Evolutionary conservation across 2,113 vertebrate genomes (phyloP).

Genomic region (Embiotoca jacksoni): DNA sequence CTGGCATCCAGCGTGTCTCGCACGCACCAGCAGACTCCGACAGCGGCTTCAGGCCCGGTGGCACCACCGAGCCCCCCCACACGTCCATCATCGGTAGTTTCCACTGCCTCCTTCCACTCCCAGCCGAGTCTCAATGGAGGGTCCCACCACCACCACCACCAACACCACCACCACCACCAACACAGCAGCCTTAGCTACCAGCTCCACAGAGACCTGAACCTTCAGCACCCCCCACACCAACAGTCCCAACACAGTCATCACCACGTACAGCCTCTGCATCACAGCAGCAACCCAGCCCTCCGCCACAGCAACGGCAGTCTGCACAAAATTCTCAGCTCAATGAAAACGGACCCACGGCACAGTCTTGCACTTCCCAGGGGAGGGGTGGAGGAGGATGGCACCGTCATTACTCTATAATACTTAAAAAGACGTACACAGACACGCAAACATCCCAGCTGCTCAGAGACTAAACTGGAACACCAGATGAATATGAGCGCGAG

Average conservation of each 20-base stretch:
- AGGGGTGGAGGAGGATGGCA: conserved; percentile 96
- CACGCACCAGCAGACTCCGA: conserved; percentile 55
- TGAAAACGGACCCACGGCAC: conserved; percentile 94
- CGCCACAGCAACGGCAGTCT: conserved; percentile 92
- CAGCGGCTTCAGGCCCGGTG: conserved; percentile 4
- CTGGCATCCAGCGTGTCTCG: conserved; percentile 72
- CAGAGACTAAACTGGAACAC: conserved; percentile 78
- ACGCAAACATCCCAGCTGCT: conserved; percentile 57
- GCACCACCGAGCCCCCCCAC: conserved; percentile 78
- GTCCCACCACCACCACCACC: conserved; percentile 68
- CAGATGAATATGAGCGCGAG: conserved; percentile 56
- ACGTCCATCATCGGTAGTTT: conserved; percentile 80
- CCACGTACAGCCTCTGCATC: conserved; percentile 68
- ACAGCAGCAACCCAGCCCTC: conserved; percentile 84
- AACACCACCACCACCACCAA: conserved; percentile 53
- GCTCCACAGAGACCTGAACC: conserved; percentile 88
- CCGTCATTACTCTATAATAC: conserved; percentile 95
- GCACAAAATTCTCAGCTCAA: conserved; percentile 93
- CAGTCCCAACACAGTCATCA: conserved; percentile 75
- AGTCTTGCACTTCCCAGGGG: conserved; percentile 93
- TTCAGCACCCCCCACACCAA: conserved; percentile 76
- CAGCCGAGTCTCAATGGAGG: conserved; percentile 88
- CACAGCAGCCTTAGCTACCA: conserved; percentile 85
- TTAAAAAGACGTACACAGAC: conserved; percentile 51
- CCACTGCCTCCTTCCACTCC: conserved; percentile 87